These are phyloP conservation scores for Coryphaenoides rupestris DNA, from an alignment of 2,113 vertebrate species.

Conservation along the genomic window DNA sequence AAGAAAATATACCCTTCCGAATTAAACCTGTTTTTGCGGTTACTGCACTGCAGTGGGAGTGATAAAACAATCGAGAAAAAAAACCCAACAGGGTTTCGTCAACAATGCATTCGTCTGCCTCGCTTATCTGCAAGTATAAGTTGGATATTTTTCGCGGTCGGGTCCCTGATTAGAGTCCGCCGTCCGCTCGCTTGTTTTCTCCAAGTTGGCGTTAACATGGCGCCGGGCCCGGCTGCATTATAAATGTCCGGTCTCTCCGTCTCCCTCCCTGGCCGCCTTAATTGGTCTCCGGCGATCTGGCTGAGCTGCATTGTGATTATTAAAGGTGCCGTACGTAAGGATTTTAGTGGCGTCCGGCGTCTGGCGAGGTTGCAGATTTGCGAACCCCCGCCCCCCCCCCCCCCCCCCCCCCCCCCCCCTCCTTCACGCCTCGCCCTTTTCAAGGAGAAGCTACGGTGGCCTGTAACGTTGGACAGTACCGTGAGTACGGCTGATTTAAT, in stretches of 20 bases:
- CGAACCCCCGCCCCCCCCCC: no score
- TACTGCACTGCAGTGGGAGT: not conserved
- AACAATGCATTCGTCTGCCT: not conserved
- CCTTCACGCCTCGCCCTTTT: no score
- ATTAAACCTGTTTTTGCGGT: not conserved
- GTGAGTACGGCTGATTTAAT: no score
- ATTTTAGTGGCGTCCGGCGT: constrained; percentile 66
- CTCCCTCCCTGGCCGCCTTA: constrained; percentile 62
- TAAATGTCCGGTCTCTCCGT: constrained; percentile 65
- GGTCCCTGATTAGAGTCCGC: not conserved
- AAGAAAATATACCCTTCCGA: not conserved
- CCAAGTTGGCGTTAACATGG: constrained; percentile 34
- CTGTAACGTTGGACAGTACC: no score
- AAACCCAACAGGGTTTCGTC: not conserved
- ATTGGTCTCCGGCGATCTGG: constrained; percentile 75
- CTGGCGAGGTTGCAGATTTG: no score
- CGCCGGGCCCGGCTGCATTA: constrained; percentile 57
- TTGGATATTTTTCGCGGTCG: not conserved
- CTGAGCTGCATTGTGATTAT: constrained; percentile 67
- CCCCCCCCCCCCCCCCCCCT: no score
- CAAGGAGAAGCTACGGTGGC: no score
- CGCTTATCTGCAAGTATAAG: not conserved
- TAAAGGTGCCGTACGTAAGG: constrained; percentile 73
- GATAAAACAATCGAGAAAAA: no score
- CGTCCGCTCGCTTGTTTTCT: constrained; percentile 30